Conservation (phyloP, 2,797 vertebrate species). For the Apodemus agrarius region DNA sequence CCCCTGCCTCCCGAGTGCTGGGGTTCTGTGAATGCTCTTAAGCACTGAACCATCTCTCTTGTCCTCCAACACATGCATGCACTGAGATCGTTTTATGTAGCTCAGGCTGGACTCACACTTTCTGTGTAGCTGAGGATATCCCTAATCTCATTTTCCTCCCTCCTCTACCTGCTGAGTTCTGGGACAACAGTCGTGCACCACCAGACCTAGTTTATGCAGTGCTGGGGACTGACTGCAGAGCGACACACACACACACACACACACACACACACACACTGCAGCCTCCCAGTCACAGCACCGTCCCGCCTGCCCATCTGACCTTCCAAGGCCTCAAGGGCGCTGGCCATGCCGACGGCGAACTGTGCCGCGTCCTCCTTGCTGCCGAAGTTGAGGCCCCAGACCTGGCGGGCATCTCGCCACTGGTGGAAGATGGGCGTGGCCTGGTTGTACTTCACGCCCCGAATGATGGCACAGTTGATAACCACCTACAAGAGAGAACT, state of each 20-base stretch:
- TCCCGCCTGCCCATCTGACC: constrained; percentile 17
- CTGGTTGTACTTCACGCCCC: constrained; percentile 96
- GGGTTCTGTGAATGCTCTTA: background rate
- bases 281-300: background rate
- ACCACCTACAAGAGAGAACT: constrained; percentile 90
- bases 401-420: constrained; percentile 94
- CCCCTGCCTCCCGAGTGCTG: background rate
- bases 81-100: background rate
- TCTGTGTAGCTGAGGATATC: background rate
- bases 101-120: background rate
- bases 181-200: background rate
- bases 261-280: background rate
- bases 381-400: constrained; percentile 97
- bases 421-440: constrained; percentile 97
- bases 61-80: background rate
- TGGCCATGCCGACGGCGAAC: constrained; percentile 92
- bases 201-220: no score
- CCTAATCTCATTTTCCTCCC: background rate
- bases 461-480: constrained; percentile 94
- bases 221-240: background rate
- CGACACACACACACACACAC: no score
- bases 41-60: background rate
- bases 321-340: constrained; percentile 91
- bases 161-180: background rate
- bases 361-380: constrained; percentile 93